Base-by-base conservation (phyloP, 2,888 invertebrate genomes). In the Ceramica pisi region DNA sequence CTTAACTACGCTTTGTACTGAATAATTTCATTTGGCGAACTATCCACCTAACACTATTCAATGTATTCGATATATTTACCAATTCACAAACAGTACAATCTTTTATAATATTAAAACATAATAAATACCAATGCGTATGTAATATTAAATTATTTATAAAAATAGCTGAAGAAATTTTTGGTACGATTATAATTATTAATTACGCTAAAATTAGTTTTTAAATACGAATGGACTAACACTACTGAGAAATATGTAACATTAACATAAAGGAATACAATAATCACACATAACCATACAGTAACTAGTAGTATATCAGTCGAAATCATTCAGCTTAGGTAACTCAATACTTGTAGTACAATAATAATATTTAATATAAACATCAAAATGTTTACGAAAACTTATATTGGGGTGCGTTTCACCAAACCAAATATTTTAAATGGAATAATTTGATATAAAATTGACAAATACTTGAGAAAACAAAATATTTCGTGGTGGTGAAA, bases 1-100 rank as follows among this genome's bases (percentile, higher is more conserved):
- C 82, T 78, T 86, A 83, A 88, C 93, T 94, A 93, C 90, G 77
- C 84, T 94, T 95, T 95, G 95, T 95, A 95, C 95, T 95, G 93
- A 90, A 91, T 89, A 90, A 92, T 92, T 93, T 91, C 91, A 90
- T 91, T 92, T 92, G 92, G 92, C 91, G 92, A 88, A 78, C 83
- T 87, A 82, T 67, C 60, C 74, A 69, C 71, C 64, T 85, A 78
- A 78, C 65, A 67, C 72, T 80, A 82, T 48, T 55, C 68, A 78
- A 74, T 74, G 59, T 79, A 80, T 78, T 77, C 76, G 73, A 77
- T 76, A 71, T 75, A 69, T 70, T 75, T 73, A 79, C 69, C 75
- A 82, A 86, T 81, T 81, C 65, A 72, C 74, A 75, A 61, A 84
- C 84, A 84, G 80, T 85, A 86, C 79, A 83, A 84, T 79, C 61